Evolutionary conservation across 1,140 invertebrate species (phyloP).

Genomic region (Drosophila grimshawi): DNA sequence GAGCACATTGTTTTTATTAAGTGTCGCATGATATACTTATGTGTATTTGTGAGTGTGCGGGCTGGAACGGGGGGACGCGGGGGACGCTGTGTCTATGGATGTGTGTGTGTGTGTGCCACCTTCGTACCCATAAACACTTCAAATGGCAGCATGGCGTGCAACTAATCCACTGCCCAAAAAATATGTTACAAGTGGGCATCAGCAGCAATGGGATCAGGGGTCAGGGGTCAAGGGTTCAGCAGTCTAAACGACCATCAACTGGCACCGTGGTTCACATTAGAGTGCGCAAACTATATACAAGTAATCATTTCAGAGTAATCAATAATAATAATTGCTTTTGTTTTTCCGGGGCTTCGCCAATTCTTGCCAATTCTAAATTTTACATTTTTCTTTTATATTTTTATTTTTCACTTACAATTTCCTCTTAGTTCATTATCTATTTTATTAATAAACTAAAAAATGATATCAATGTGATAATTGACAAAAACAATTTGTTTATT

Average conservation of each 20-base stretch:
- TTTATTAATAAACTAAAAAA: too few species aligned
- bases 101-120: slow-evolving; percentile 15
- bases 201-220: slow-evolving; percentile 35
- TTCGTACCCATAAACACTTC: slow-evolving; percentile 79
- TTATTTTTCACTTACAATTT: too few species aligned
- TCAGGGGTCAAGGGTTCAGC: slow-evolving; percentile 29
- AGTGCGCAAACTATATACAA: not conserved
- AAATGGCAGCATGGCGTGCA: slow-evolving; percentile 84
- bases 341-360: too few species aligned
- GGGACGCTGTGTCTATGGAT: too few species aligned
- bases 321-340: too few species aligned
- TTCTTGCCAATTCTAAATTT: too few species aligned
- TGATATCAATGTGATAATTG: too few species aligned
- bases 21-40: slow-evolving; percentile 76
- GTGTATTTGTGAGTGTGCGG: slow-evolving; percentile 7
- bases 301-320: not conserved
- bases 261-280: slow-evolving; percentile 15
- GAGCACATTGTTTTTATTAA: slow-evolving; percentile 84
- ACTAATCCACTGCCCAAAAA: slow-evolving; percentile 81
- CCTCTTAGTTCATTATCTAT: too few species aligned
- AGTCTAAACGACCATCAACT: slow-evolving; percentile 25
- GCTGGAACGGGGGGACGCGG: not conserved
- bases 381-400: too few species aligned
- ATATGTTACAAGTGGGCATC: slow-evolving; percentile 80
- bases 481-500: too few species aligned